A percentile compares a stretch with the other conserved stretches of the same genome.
phyloP scores from a whole-genome alignment of 2,797 vertebrate genomes.

The Lepidocolaptes lacrymiger region DNA sequence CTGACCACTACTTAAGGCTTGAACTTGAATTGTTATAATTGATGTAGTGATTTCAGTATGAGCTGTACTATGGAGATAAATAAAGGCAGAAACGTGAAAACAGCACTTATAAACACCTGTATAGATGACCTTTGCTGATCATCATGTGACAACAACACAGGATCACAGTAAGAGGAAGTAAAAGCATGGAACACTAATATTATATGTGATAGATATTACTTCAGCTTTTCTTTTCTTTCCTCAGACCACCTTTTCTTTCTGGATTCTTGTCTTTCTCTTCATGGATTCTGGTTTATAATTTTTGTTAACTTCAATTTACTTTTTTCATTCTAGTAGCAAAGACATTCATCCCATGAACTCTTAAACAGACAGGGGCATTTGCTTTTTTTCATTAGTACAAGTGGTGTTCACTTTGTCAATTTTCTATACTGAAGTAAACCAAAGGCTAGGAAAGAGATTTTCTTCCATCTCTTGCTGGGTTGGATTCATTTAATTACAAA shows the following conservation, averaged over 20 bases:
- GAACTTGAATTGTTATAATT: background rate
- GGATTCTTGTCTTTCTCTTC: background rate
- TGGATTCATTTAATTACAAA: background rate
- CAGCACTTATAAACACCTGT: background rate
- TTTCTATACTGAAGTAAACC: background rate
- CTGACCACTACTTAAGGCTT: background rate
- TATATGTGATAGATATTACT: background rate
- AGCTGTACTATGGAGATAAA: background rate
- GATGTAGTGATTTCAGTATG: background rate
- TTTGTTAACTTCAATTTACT: background rate
- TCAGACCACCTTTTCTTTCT: background rate
- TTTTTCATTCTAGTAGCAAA: background rate
- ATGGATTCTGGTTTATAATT: background rate
- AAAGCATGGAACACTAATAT: background rate
- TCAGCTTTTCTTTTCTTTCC: background rate
- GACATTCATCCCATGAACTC: background rate
- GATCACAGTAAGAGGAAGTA: background rate
- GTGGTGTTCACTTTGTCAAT: background rate
- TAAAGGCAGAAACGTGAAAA: background rate
- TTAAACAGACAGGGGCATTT: background rate
- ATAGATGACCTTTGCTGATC: background rate
- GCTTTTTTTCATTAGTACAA: background rate
- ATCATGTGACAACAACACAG: background rate
- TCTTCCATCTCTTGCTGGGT: background rate
- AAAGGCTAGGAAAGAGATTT: background rate